Evolutionary conservation across 2,113 vertebrate genomes (phyloP).

Genomic region (Pleuronectes platessa): DNA sequence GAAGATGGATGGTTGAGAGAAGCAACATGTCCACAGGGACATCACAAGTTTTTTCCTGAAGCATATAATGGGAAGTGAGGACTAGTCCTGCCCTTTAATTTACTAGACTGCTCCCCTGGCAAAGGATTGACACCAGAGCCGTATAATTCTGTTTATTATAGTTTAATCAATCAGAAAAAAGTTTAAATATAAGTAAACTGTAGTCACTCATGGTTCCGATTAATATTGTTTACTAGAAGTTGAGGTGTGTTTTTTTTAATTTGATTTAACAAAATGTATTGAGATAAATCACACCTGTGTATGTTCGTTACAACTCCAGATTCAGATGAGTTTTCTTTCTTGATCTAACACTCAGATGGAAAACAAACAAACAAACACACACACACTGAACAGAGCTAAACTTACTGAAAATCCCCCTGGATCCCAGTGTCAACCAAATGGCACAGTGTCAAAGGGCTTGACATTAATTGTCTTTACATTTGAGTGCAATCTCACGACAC

Average conservation of each 20-base stretch:
- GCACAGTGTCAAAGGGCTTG: conserved; percentile 32
- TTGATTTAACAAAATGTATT: not conserved
- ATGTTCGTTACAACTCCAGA: not conserved
- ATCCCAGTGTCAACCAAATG: conserved; percentile 58
- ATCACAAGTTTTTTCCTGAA: conserved; percentile 51
- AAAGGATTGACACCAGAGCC: conserved; percentile 22
- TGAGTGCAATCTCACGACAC: conserved; percentile 48
- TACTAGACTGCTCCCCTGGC: conserved; percentile 44
- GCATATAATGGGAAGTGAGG: conserved; percentile 52
- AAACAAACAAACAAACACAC: too few relatives aligned
- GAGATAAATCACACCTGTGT: not conserved
- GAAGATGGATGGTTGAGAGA: conserved; percentile 53
- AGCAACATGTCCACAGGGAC: conserved; percentile 50
- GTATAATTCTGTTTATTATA: conserved; percentile 13
- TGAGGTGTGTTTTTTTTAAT: not conserved
- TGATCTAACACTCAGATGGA: not conserved
- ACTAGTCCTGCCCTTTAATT: conserved; percentile 69
- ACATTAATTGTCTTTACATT: conserved; percentile 54
- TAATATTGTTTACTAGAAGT: not conserved
- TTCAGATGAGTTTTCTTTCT: not conserved
- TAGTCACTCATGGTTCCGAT: not conserved
- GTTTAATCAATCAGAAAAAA: conserved; percentile 8
- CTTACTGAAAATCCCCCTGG: conserved; percentile 15
- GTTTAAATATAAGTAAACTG: too few relatives aligned
- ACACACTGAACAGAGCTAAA: not conserved